Evolutionary conservation across 2,888 invertebrate species (phyloP).

Genomic region (Enoplolaimus lenunculus): DNA sequence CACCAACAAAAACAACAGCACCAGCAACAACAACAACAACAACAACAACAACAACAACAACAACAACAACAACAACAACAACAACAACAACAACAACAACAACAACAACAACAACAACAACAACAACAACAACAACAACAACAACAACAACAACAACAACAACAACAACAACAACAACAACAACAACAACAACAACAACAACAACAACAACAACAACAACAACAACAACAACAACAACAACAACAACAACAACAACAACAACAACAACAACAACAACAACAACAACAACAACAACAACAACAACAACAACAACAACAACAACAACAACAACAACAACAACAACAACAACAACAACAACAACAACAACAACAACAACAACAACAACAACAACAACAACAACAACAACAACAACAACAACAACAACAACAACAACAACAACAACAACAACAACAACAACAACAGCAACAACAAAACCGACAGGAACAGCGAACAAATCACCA

Average conservation of each 20-base stretch:
- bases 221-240: slow-evolving; percentile 16
- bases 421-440: slow-evolving; percentile 19
- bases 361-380: slow-evolving; percentile 20
- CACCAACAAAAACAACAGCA: too few relatives aligned
- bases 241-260: slow-evolving; percentile 16
- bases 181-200: slow-evolving; percentile 15
- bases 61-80: slow-evolving; percentile 16
- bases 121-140: slow-evolving; percentile 16
- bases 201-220: slow-evolving; percentile 16
- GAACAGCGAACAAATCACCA: too few relatives aligned
- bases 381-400: slow-evolving; percentile 20
- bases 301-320: slow-evolving; percentile 20
- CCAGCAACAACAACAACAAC: slow-evolving; percentile 16
- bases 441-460: slow-evolving; percentile 21
- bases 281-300: slow-evolving; percentile 21
- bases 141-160: slow-evolving; percentile 16
- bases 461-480: too few relatives aligned
- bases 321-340: slow-evolving; percentile 20
- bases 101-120: slow-evolving; percentile 16
- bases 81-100: slow-evolving; percentile 16
- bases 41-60: slow-evolving; percentile 16
- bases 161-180: slow-evolving; percentile 16
- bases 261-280: slow-evolving; percentile 18
- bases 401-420: slow-evolving; percentile 20
- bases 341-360: slow-evolving; percentile 20